Conservation (phyloP, 2,113 vertebrate genomes). For the Lamprotornis superbus region DNA sequence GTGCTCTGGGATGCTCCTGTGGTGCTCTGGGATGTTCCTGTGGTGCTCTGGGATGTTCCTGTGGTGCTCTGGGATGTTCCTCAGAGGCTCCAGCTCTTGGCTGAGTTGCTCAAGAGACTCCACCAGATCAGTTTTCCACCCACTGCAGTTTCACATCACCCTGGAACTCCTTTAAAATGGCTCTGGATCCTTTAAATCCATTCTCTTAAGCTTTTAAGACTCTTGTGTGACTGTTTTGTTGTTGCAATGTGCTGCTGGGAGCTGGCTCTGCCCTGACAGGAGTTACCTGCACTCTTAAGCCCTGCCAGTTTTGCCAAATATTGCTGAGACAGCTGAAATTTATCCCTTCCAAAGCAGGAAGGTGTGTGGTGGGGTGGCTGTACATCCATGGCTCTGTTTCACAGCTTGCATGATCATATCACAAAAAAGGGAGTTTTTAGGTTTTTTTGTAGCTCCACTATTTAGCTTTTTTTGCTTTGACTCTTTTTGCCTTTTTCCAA, state of each 20-base stretch:
- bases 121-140: not conserved
- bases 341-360: not conserved
- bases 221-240: fast-evolving
- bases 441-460: not conserved
- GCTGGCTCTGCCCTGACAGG: not conserved
- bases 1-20: not conserved
- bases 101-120: not conserved
- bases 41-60: not conserved
- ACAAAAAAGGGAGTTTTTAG: too few relatives aligned
- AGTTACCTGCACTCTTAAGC: not conserved
- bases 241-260: not conserved
- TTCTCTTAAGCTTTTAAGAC: not conserved
- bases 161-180: not conserved
- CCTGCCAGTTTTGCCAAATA: not conserved
- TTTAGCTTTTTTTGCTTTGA: not conserved
- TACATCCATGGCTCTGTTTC: not conserved
- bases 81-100: not conserved
- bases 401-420: not conserved
- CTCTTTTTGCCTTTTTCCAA: not conserved
- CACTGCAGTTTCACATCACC: not conserved
- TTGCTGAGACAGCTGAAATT: not conserved
- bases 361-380: fast-evolving
- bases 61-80: not conserved
- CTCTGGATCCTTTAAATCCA: not conserved
- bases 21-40: not conserved